Base-by-base conservation (phyloP, 2,113 vertebrate genomes). In the Centropus unirufus region DNA sequence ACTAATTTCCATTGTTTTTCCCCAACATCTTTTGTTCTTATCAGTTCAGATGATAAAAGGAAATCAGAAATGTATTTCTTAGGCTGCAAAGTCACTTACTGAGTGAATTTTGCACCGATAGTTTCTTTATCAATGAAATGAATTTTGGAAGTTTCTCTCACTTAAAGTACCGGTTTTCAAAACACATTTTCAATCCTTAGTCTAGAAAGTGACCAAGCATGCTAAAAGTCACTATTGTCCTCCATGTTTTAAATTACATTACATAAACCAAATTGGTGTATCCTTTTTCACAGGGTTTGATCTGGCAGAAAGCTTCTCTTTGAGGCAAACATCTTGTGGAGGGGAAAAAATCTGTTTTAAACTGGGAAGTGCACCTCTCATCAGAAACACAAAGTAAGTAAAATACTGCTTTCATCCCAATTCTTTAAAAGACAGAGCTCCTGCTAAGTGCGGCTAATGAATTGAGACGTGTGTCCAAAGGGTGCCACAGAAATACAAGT, bases 281-380 rank as follows among this genome's bases (percentile, higher is more conserved):
- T 92, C 12, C 1, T 34, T 26, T 94, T 94, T 98, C 96, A 34
- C 97, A 99, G 99, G 99, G 77, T 99, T 99, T 97, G 99, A 99
- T 97, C 98, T 99, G 90, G 98, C 98, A 74, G 98, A 99, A 94
- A 98, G 97, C 58, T 99, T 99, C 98, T 98, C 99, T 91, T 97
- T 98, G 80, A 98, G 98, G 83, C 99, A 97, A 86, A 97, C 98
- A 46, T 98, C 98, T 32, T 97, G 98, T 86, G 97, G 98, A 92
- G 98, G 98, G 62, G 98, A 98, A 95, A 98, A 98, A 96, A 89
- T 96, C 20, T 98, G 99, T 46, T 99, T 98, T 97, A 98, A 98
- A 87, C 96, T 99, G 92, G 99, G 99, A 94, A 99, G 97, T 18
- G 97, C 97, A 40, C 98, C 98, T 72, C 98, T 99, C 59, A 95